Evolutionary conservation across 2,888 invertebrate genomes (phyloP).

Genomic region (Polyommatus icarus): DNA sequence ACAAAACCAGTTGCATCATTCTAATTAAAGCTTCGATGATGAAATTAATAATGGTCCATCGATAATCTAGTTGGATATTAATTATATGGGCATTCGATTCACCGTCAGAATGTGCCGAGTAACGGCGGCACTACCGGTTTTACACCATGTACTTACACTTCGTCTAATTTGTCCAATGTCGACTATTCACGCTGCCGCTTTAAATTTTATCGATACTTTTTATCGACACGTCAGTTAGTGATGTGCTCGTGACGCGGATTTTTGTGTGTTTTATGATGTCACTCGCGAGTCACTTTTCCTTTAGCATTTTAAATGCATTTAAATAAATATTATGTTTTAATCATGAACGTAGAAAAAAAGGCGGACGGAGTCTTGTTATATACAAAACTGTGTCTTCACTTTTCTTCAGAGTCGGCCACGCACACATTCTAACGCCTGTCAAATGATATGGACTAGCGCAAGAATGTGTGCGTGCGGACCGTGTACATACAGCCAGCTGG

Average conservation of each 20-base stretch:
- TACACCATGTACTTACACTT: constrained; percentile 58
- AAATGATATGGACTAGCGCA: too few species aligned
- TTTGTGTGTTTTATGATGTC: constrained; percentile 7
- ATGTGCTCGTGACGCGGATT: constrained; percentile 12
- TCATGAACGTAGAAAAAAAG: too few species aligned
- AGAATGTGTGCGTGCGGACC: too few species aligned
- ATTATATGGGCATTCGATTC: constrained; percentile 71
- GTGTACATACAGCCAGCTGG: too few species aligned
- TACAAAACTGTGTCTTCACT: too few species aligned
- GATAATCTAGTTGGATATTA: constrained; percentile 73
- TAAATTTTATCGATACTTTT: constrained; percentile 28
- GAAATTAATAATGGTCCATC: constrained; percentile 56
- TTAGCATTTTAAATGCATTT: not conserved
- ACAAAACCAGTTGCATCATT: constrained; percentile 34
- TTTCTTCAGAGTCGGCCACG: too few species aligned
- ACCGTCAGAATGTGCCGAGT: constrained; percentile 70
- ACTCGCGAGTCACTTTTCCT: not conserved
- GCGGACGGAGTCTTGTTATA: too few species aligned
- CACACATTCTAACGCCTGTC: too few species aligned
- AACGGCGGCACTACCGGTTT: constrained; percentile 78
- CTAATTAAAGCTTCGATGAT: constrained; percentile 44
- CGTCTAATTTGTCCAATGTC: constrained; percentile 64
- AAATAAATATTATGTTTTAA: not conserved
- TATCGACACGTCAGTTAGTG: constrained; percentile 31
- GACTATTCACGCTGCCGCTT: constrained; percentile 46